Evolutionary conservation across 1,140 invertebrate genomes (phyloP).

Genomic region (Zaprionus inermis): DNA sequence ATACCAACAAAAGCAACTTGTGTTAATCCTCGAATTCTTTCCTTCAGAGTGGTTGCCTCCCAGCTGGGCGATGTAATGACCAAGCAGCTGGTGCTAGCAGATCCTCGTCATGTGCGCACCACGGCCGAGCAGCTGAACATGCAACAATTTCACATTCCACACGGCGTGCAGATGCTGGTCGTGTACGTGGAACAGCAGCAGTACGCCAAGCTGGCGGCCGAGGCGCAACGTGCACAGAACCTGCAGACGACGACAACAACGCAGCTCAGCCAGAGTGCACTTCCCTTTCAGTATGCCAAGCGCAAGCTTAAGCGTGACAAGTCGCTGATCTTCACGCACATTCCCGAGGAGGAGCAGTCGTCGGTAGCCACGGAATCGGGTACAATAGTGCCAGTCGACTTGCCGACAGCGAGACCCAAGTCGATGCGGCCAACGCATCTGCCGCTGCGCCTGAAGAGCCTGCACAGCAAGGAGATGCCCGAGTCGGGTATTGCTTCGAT

Average conservation of each 20-base stretch:
- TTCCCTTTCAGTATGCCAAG: slow-evolving; percentile 77
- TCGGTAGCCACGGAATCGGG: neutral
- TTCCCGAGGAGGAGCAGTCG: slow-evolving; percentile 88
- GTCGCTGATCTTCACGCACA: slow-evolving; percentile 90
- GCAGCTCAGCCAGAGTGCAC: slow-evolving; percentile 46
- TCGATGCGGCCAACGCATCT: slow-evolving; percentile 85
- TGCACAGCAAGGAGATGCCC: slow-evolving; percentile 85
- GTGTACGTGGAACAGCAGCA: slow-evolving; percentile 89
- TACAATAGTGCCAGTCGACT: neutral
- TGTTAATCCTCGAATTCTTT: neutral
- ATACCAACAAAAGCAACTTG: too few relatives aligned
- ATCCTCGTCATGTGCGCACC: slow-evolving; percentile 92
- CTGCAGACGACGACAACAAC: slow-evolving; percentile 63
- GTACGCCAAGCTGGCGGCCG: slow-evolving; percentile 85
- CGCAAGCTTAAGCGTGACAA: slow-evolving; percentile 90
- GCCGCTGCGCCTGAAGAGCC: slow-evolving; percentile 85
- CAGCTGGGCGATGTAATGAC: slow-evolving; percentile 90
- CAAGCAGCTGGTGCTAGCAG: slow-evolving; percentile 90
- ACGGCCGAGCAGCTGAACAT: slow-evolving; percentile 88
- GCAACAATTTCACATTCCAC: slow-evolving; percentile 88
- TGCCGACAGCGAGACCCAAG: slow-evolving; percentile 66
- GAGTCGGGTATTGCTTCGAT: slow-evolving; percentile 84
- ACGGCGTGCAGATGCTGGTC: slow-evolving; percentile 91
- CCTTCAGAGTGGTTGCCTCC: slow-evolving; percentile 89
- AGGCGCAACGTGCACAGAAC: slow-evolving; percentile 75